Conservation (phyloP, 2,888 invertebrate genomes). For the Pollenia angustigena region DNA sequence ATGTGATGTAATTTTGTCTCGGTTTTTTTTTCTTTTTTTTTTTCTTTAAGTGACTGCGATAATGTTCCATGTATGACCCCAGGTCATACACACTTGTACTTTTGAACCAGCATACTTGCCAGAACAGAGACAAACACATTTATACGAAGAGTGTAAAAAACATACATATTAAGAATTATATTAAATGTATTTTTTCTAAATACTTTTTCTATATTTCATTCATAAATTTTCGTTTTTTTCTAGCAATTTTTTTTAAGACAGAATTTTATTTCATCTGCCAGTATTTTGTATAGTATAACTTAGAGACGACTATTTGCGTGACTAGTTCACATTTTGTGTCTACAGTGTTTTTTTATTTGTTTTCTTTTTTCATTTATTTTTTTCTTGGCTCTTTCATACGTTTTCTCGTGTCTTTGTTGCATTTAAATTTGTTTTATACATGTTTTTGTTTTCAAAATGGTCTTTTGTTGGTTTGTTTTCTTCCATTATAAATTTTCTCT, state of each 20-base stretch:
- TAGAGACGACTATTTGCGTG: conserved; percentile 49
- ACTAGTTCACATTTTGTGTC: conserved; percentile 59
- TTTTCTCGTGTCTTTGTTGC: conserved; percentile 36
- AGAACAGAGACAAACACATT: background rate
- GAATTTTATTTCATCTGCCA: conserved; percentile 31
- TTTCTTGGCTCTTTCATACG: conserved; percentile 27
- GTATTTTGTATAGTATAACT: conserved; percentile 14
- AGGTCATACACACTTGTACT: conserved; percentile 53
- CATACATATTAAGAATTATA: conserved; percentile 1
- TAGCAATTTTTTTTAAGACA: background rate
- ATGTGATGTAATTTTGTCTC: background rate
- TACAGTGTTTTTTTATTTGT: conserved; percentile 27
- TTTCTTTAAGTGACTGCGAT: background rate
- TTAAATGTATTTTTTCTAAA: conserved; percentile 49
- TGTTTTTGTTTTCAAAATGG: conserved; percentile 23
- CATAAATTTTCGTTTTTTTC: conserved; percentile 40
- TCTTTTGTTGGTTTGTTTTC: conserved; percentile 49
- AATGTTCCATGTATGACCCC: conserved; percentile 46
- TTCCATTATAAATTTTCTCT: background rate
- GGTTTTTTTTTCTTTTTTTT: conserved; percentile 17
- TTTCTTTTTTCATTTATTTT: conserved; percentile 8
- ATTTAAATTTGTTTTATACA: conserved; percentile 37
- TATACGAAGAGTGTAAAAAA: background rate
- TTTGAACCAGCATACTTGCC: conserved; percentile 16
- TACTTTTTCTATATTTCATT: conserved; percentile 46